Percentiles rank a stretch among this genome's conserved stretches.
phyloP scores from a whole-genome alignment of 2,797 vertebrate species.

The Coregonus suidteri region DNA sequence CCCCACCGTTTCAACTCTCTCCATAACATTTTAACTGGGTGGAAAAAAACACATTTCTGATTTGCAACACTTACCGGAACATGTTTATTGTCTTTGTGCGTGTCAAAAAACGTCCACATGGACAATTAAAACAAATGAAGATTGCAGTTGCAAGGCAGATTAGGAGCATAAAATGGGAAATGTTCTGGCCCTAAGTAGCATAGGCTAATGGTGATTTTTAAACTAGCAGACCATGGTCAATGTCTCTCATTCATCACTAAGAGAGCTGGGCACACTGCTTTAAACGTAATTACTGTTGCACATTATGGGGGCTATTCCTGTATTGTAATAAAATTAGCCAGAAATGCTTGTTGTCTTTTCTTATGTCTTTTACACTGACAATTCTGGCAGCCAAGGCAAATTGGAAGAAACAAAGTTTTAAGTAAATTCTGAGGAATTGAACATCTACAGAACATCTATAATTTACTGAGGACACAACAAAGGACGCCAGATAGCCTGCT shows the following conservation, averaged over 20 bases:
- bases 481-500: slow-evolving; percentile 49
- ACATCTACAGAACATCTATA: slow-evolving; percentile 55
- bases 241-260: slow-evolving; percentile 86
- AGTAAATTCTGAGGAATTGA: slow-evolving; percentile 67
- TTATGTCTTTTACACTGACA: slow-evolving; percentile 57
- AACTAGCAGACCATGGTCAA: slow-evolving; percentile 96
- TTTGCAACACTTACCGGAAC: slow-evolving; percentile 94
- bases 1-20: slow-evolving; percentile 81
- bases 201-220: slow-evolving; percentile 98
- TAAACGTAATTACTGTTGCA: slow-evolving; percentile 97
- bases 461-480: slow-evolving; percentile 69
- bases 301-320: slow-evolving; percentile 85
- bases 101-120: slow-evolving; percentile 68
- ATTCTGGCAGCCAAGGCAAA: slow-evolving; percentile 73
- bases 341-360: slow-evolving; percentile 76
- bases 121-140: slow-evolving; percentile 94
- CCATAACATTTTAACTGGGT: slow-evolving; percentile 83
- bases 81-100: slow-evolving; percentile 90
- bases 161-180: slow-evolving; percentile 99
- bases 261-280: slow-evolving; percentile 81
- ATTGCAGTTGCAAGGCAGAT: slow-evolving; percentile 86
- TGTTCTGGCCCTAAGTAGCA: slow-evolving; percentile 98
- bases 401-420: slow-evolving; percentile 68
- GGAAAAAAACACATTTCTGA: slow-evolving; percentile 95
- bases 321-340: slow-evolving; percentile 85